Percentiles rank a stretch among this genome's conserved stretches.
Evolutionary conservation across 2,888 invertebrate species (phyloP).

Genomic region (Nemotelus pantherinus): DNA sequence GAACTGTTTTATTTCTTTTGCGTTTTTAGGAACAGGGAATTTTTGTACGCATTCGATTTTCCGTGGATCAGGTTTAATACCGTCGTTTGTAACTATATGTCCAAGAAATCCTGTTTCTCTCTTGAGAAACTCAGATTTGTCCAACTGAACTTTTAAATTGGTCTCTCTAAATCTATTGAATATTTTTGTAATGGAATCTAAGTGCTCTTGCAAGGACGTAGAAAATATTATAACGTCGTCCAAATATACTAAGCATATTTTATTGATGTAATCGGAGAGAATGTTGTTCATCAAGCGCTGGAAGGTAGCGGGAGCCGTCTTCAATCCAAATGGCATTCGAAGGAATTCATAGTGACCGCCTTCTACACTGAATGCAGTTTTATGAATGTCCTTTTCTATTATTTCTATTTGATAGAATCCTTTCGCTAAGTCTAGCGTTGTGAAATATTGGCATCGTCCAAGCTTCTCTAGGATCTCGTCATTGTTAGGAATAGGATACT

Average conservation of each 20-base stretch:
- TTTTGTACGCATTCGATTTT: constrained; percentile 54
- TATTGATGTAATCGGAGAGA: constrained; percentile 53
- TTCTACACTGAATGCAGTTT: constrained; percentile 56
- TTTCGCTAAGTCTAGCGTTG: constrained; percentile 15
- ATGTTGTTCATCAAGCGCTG: constrained; percentile 60
- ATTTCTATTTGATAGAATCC: constrained; percentile 37
- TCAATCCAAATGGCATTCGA: constrained; percentile 61
- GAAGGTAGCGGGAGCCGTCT: constrained; percentile 61
- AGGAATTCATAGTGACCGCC: constrained; percentile 57
- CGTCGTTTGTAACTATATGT: constrained; percentile 55
- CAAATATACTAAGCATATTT: constrained; percentile 51
- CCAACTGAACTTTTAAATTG: constrained; percentile 53
- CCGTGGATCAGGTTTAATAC: constrained; percentile 55
- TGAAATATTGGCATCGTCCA: constrained; percentile 30
- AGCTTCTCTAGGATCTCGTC: constrained; percentile 51
- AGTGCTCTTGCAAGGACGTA: constrained; percentile 55
- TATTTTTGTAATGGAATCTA: constrained; percentile 50
- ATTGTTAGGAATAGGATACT: constrained; percentile 54
- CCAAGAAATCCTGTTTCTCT: constrained; percentile 51
- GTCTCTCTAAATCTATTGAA: constrained; percentile 51
- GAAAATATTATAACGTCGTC: constrained; percentile 56
- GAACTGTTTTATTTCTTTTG: constrained; percentile 54
- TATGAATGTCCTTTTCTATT: constrained; percentile 48
- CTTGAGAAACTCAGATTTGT: constrained; percentile 53
- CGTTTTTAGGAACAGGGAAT: constrained; percentile 52